Evolutionary conservation across 2,888 invertebrate species (phyloP), one percentile per base, ranked within the genome.

Genomic region (Palloptera scutellata): DNA sequence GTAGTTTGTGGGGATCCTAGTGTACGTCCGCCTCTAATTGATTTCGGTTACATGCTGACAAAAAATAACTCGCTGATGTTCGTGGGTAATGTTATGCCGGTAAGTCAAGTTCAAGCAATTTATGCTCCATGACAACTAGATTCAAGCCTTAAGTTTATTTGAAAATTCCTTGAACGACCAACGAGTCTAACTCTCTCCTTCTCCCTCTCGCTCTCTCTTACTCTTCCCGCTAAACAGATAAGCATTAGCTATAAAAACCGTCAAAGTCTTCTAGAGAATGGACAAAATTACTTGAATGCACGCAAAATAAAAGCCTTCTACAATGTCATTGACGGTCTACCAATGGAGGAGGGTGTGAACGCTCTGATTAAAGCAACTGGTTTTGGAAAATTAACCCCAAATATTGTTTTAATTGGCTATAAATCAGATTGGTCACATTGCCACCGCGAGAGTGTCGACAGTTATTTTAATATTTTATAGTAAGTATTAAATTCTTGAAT

Each of bases 381-480:
- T 1, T 91, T 98, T 61, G 98, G 98, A 9, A 93, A 95, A 81
- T 88, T 99, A 70, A 88, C 91, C 58, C 98, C 98, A 13, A 98
- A 98, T 83, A 95, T 97, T 67, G 87, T 98, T 58, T 88, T 98
- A 78, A 91, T 98, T 90, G 98, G 98, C 2, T 98, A 93, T 86
- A 98, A 98, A 84, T 88, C 88, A 11, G 91, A 97, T 82, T 98
- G 98, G 98, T 86, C 87, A 64, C 88, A 87, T 1, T 92, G 94
- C 68, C 88, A 90, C 40, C 87, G 89, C 0, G 87, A 89, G 13
- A 92, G 95, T 71, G 88, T 97, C 9, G 88, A 91, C n/a, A 91
- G 93, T 3, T 98, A 98, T 86, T 97, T 98, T 85, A 93, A 95
- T 79, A 91, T 96, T 48, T 88, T 98, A 71, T 96, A 97, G 97